Base-by-base conservation (phyloP, 2,113 vertebrate species). In the Chunga burmeisteri region DNA sequence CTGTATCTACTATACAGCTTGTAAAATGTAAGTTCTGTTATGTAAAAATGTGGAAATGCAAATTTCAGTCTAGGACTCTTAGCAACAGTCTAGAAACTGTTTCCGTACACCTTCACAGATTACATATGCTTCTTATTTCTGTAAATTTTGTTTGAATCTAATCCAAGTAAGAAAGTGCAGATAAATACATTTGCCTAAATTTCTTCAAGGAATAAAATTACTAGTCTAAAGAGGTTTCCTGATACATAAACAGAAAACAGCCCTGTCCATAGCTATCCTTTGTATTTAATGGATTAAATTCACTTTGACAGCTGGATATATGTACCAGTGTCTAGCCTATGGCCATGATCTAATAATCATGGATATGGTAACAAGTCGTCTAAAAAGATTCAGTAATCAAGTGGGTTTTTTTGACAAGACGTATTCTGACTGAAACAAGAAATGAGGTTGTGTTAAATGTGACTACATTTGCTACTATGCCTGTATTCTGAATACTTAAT, bases 361-460 rank as follows among this genome's bases (percentile, higher is more conserved):
- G 85, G 94, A 72, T 97, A 93, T 94, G 90, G 90, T 95, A 96
- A 94, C 86, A 96, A 89, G 80, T 97, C 21, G 70, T 97, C 96
- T 97, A 91, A 97, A 97, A 96, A 92, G 95, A 94, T 97, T 98
- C 93, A 81, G 84, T 96, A 96, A 95, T 97, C 68, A 92, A 94
- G 74, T 91, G 68, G 4, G 3, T 22, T 82, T 91, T 86, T 94
- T 90, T 98, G 94, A 97, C 61, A 96, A 95, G 97, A 95, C 75
- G 36, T 78, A 46, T 73, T 96, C 44, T 90, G 96, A 96, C 94
- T 96, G 96, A 91, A 96, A 34, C 44, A 95, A 88, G 81, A 95
- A 88, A 93, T 68, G 68, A 66, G 82, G 13, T 66, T 87, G 29
- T 94, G 55, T 93, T 96, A 68, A 83, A 80, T 85, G 67, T 84